These are phyloP conservation scores for Cephus cinctus DNA, from an alignment of 1,140 invertebrate species.

Conservation along the genomic window DNA sequence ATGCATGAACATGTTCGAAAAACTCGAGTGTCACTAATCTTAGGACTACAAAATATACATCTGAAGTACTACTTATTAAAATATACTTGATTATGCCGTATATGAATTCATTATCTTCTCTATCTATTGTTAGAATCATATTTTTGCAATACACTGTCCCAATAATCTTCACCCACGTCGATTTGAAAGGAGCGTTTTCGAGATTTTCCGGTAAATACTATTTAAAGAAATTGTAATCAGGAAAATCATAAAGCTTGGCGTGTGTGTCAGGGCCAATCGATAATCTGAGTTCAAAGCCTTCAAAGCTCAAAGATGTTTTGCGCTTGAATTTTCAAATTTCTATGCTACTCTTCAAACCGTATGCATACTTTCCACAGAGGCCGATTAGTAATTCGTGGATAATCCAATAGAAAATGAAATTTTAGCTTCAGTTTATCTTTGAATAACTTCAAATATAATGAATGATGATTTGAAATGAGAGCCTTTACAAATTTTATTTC, in stretches of 20 bases:
- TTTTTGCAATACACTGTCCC: constrained; percentile 5
- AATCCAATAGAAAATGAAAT: constrained; percentile 8
- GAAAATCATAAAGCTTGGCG: background rate
- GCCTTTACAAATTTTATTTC: constrained; percentile 1
- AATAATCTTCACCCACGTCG: constrained; percentile 4
- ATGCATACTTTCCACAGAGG: constrained; percentile 10
- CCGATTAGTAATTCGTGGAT: background rate
- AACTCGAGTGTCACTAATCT: constrained; percentile 4
- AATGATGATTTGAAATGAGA: background rate
- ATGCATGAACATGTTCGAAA: constrained; percentile 7
- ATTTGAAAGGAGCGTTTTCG: constrained; percentile 1
- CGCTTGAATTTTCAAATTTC: constrained; percentile 8
- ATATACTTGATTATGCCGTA: constrained; percentile 10
- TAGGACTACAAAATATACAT: constrained; percentile 8
- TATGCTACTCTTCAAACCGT: constrained; percentile 9
- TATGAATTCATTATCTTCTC: background rate
- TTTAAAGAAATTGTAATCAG: constrained; percentile 6
- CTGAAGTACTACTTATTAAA: constrained; percentile 2
- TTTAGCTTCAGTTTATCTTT: constrained; percentile 8
- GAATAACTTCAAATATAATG: background rate
- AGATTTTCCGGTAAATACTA: constrained; percentile 1
- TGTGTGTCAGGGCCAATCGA: constrained; percentile 1
- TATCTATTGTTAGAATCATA: constrained; percentile 1
- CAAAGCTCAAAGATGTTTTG: background rate
- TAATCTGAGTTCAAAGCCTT: constrained; percentile 6